Evolutionary conservation across 2,888 invertebrate genomes (phyloP).

Genomic region (Brachyptera risi): DNA sequence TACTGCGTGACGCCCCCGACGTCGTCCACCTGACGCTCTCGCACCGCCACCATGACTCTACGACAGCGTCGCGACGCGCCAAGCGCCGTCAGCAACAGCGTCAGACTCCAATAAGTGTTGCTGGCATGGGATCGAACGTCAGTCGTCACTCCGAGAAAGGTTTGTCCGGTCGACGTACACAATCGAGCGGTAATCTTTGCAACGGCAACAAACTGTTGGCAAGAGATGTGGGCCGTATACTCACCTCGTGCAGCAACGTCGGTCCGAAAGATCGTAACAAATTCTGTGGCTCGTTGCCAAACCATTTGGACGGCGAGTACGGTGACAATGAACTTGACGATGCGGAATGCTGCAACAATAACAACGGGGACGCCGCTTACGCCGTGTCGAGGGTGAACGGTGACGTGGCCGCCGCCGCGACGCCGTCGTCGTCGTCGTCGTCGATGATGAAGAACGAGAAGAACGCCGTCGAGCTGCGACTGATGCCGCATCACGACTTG

Average conservation of each 20-base stretch:
- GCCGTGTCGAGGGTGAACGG: slow-evolving; percentile 1
- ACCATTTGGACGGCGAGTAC: slow-evolving; percentile 59
- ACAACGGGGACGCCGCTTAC: slow-evolving; percentile 27
- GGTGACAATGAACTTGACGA: slow-evolving; percentile 21
- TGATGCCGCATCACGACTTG: slow-evolving; percentile 40
- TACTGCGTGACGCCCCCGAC: neutral
- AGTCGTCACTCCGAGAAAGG: slow-evolving; percentile 71
- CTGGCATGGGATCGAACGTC: slow-evolving; percentile 69
- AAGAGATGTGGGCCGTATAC: slow-evolving; percentile 18
- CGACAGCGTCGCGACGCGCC: neutral
- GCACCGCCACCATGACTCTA: slow-evolving; percentile 1
- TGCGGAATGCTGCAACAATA: slow-evolving; percentile 35
- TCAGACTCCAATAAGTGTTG: neutral
- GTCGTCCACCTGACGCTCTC: neutral
- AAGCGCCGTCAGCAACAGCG: neutral
- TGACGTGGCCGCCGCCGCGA: neutral
- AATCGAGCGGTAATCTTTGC: slow-evolving; percentile 71
- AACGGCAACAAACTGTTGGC: slow-evolving; percentile 49
- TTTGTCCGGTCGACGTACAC: slow-evolving; percentile 65
- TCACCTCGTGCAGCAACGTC: neutral
- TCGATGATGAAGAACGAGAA: slow-evolving; percentile 24
- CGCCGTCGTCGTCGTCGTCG: slow-evolving; percentile 24
- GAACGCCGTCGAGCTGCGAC: slow-evolving; percentile 24
- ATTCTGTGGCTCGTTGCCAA: slow-evolving; percentile 61
- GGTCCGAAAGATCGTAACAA: slow-evolving; percentile 37